Evolutionary conservation across 2,797 vertebrate genomes (phyloP), one percentile per base, ranked within the genome.

Genomic region (Avahi laniger): DNA sequence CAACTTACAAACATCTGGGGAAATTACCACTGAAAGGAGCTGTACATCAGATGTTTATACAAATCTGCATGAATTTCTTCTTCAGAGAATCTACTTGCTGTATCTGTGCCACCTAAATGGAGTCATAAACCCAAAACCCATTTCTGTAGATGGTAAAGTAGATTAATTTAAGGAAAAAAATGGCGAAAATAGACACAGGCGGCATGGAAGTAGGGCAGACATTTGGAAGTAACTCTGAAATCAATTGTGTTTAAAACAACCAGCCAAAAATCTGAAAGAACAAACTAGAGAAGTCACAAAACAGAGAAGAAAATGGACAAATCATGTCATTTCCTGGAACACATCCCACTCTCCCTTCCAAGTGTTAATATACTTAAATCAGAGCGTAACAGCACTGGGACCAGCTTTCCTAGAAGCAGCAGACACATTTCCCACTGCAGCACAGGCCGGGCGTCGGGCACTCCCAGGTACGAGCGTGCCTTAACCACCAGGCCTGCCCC

Each of bases 191-290:
- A 92, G 41, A 73, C 83, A 67, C 22, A 61, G 84, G 38, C 3
- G 61, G 24, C 46, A 81, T 1, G 38, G 84, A 61, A 65, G 75
- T 2, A 33, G 38, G 79, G 65, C 61, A 86, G 46, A 17, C 72
- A 84, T 65, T 75, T 89, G 46, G 50, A 95, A 93, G 22, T 54
- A 50, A 83, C n/a, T 20, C 57, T 24, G 28, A 87, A 87, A 93
- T 65, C 57, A 73, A 50, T 24, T 43, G 35, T 70, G 72, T 85
- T 82, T 81, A 73, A 89, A 93, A 91, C 30, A 84, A 83, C 7
- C 7, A 90, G 86, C 52, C 89, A 94, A 86, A 54, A 63, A 52
- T 18, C 48, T 84, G 89, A 59, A 69, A 92, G 82, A 91, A 79
- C 48, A 83, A 38, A 63, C 20, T 52, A 86, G n/a, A 75, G n/a